These are phyloP conservation scores for Drosophila burlai DNA, from an alignment of 1,140 invertebrate species.

Conservation along the genomic window DNA sequence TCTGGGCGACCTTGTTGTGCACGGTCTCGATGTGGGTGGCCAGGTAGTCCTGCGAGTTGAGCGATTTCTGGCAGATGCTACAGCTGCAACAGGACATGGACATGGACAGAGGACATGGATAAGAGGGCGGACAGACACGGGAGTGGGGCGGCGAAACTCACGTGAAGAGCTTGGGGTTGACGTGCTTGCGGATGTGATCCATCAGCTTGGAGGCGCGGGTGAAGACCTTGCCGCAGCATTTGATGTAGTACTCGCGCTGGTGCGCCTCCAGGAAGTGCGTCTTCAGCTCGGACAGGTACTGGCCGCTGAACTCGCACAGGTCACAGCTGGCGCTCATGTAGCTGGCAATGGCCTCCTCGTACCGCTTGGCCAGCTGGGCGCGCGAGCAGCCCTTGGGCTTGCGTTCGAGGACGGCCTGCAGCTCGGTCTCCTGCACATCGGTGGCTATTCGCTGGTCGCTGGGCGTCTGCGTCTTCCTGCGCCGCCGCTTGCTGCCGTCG, in stretches of 20 bases:
- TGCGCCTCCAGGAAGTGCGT: constrained; percentile 69
- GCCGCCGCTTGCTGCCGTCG: constrained; percentile 25
- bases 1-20: constrained; percentile 69
- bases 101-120: neutral
- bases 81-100: constrained; percentile 49
- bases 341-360: constrained; percentile 72
- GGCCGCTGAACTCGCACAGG: constrained; percentile 63
- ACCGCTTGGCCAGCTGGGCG: constrained; percentile 63
- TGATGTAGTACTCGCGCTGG: constrained; percentile 71
- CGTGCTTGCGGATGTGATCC: constrained; percentile 78
- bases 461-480: constrained; percentile 14
- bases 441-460: constrained; percentile 2
- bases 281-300: constrained; percentile 67
- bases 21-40: constrained; percentile 77
- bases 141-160: constrained; percentile 25
- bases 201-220: constrained; percentile 68
- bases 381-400: constrained; percentile 73
- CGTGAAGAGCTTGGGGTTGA: constrained; percentile 80
- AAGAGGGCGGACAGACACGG: neutral
- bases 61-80: constrained; percentile 73
- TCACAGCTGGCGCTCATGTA: constrained; percentile 78
- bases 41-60: constrained; percentile 72
- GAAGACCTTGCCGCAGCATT: constrained; percentile 76
- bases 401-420: constrained; percentile 61
- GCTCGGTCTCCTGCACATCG: constrained; percentile 43